Evolutionary conservation across 2,888 invertebrate species (phyloP).

Genomic region (Abscondita cerata): DNA sequence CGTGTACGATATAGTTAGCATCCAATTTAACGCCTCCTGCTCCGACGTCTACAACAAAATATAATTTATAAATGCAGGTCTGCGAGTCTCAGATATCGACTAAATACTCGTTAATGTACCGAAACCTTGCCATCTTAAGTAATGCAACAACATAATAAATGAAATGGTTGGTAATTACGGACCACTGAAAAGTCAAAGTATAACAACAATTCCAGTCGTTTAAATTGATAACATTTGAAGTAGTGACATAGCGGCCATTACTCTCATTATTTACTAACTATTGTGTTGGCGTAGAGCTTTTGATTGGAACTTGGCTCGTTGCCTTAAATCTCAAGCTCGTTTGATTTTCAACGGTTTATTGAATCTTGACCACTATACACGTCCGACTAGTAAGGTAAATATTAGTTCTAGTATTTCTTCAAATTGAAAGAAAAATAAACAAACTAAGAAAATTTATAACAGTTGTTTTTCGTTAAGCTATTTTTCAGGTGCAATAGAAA

Average conservation of each 20-base stretch:
- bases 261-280: slow-evolving; percentile 29
- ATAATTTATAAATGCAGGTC: no score
- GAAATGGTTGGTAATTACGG: not conserved
- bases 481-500: slow-evolving; percentile 21
- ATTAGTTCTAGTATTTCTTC: slow-evolving; percentile 19
- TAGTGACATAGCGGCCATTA: slow-evolving; percentile 15
- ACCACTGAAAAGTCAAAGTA: not conserved
- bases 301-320: slow-evolving; percentile 33
- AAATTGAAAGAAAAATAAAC: slow-evolving; percentile 19
- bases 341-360: slow-evolving; percentile 28
- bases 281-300: slow-evolving; percentile 20
- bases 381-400: slow-evolving; percentile 25
- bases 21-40: no score
- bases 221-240: slow-evolving; percentile 4
- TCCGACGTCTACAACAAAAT: no score
- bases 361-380: slow-evolving; percentile 25
- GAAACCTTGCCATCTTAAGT: no score
- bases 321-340: slow-evolving; percentile 25
- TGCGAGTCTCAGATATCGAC: no score
- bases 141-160: no score
- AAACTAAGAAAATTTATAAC: slow-evolving; percentile 1
- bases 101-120: no score
- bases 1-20: no score
- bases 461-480: not conserved
- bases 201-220: not conserved